Percentiles rank a stretch among this genome's conserved stretches.
These are phyloP conservation scores for Sphenopsis melanotis DNA, from an alignment of 2,797 vertebrate species.

Conservation along the genomic window DNA sequence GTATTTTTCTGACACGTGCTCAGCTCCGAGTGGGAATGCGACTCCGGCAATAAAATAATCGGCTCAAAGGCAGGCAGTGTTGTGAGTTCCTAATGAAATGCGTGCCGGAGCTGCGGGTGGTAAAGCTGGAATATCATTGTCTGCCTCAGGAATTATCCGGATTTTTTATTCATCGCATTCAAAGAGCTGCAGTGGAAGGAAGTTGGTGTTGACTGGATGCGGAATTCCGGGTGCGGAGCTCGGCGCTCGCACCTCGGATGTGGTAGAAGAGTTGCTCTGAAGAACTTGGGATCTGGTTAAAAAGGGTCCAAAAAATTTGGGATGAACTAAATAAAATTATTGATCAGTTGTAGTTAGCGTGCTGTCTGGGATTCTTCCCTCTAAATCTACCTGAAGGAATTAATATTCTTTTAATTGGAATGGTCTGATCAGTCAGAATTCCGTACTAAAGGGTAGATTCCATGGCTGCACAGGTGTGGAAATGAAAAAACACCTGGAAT, in stretches of 20 bases:
- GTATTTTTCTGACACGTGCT: rapidly evolving
- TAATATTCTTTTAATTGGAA: not conserved
- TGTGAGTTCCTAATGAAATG: not conserved
- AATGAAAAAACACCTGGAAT: not conserved
- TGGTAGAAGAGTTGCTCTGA: not conserved
- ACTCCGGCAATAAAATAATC: not conserved
- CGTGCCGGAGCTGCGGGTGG: not conserved
- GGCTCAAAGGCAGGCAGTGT: not conserved
- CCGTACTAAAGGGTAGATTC: not conserved
- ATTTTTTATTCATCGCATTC: not conserved
- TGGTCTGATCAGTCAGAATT: not conserved
- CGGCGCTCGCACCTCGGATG: rapidly evolving
- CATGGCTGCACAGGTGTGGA: not conserved
- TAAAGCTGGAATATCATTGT: not conserved
- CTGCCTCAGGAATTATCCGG: not conserved
- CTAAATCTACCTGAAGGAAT: not conserved
- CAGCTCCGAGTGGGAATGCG: not conserved
- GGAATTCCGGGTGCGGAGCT: not conserved
- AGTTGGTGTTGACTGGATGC: not conserved
- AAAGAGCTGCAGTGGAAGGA: not conserved
- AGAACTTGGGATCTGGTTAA: rapidly evolving
- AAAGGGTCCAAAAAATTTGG: not conserved
- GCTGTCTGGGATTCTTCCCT: not conserved
- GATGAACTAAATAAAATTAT: rapidly evolving
- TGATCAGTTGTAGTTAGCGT: rapidly evolving